A percentile compares a stretch with the other conserved stretches of the same genome.
Conservation (phyloP, 2,888 invertebrate genomes). For the Agrotis clavis region DNA sequence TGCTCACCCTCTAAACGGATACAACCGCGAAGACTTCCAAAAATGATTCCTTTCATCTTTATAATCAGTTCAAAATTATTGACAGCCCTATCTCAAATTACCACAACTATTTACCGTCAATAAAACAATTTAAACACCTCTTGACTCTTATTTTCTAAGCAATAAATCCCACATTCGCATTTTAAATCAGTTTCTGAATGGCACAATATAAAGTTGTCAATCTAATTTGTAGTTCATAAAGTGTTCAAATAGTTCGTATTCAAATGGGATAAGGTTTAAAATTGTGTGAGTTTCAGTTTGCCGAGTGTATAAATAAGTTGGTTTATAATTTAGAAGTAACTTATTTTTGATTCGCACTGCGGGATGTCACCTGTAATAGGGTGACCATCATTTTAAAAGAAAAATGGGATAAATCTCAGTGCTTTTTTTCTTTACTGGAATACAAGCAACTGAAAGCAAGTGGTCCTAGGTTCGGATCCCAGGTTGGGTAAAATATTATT, state of each 20-base stretch:
- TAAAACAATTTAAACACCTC: background rate
- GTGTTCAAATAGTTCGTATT: constrained; percentile 8
- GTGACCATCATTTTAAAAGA: constrained; percentile 15
- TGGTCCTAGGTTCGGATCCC: background rate
- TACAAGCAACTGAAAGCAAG: background rate
- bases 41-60: constrained; percentile 54
- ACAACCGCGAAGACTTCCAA: constrained; percentile 47
- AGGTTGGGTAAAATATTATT: background rate
- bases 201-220: constrained; percentile 15
- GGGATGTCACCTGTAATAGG: constrained; percentile 57
- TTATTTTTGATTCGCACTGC: constrained; percentile 68
- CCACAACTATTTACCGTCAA: background rate
- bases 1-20: constrained; percentile 34
- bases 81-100: constrained; percentile 57
- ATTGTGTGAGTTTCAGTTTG: constrained; percentile 6
- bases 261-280: background rate
- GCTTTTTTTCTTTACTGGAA: no score
- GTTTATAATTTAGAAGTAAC: constrained; percentile 47
- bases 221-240: constrained; percentile 23
- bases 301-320: constrained; percentile 21
- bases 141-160: background rate
- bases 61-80: constrained; percentile 65
- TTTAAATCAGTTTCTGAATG: background rate
- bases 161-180: constrained; percentile 14
- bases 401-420: background rate